A percentile compares a stretch with the other conserved stretches of the same genome.
Evolutionary conservation across 2,888 invertebrate species (phyloP).

Genomic region (Sinodicranocentrus sp.): DNA sequence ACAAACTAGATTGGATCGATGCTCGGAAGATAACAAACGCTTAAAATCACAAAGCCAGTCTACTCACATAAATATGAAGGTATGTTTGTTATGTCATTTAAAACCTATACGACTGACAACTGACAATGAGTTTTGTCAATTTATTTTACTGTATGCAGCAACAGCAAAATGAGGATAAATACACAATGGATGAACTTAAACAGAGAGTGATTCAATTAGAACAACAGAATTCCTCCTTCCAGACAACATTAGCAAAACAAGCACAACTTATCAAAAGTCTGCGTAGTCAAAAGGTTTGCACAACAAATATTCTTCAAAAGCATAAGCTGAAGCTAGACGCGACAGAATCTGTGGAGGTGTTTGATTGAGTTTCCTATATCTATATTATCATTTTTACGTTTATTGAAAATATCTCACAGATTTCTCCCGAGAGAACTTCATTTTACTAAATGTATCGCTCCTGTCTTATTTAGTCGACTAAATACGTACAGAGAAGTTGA

Average conservation of each 20-base stretch:
- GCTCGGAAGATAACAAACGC: slow-evolving; percentile 80
- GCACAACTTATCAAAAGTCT: slow-evolving; percentile 68
- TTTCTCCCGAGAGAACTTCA: too few species aligned
- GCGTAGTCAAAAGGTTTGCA: slow-evolving; percentile 61
- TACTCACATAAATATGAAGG: slow-evolving; percentile 78
- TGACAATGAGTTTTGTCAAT: too few species aligned
- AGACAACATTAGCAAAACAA: slow-evolving; percentile 70
- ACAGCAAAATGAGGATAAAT: slow-evolving; percentile 67
- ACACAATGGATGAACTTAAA: slow-evolving; percentile 65
- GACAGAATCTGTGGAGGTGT: too few species aligned
- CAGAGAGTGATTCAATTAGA: slow-evolving; percentile 69
- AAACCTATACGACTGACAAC: too few species aligned
- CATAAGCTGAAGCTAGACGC: background rate
- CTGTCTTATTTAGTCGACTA: too few species aligned
- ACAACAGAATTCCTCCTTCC: slow-evolving; percentile 67
- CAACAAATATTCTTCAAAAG: slow-evolving; percentile 17
- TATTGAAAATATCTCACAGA: too few species aligned
- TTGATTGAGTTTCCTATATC: too few species aligned
- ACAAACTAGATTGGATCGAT: slow-evolving; percentile 80
- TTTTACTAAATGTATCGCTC: too few species aligned
- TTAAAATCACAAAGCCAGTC: slow-evolving; percentile 78
- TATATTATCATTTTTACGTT: too few species aligned
- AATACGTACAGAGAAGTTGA: too few species aligned
- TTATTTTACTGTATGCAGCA: slow-evolving; percentile 56
- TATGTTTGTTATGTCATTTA: too few species aligned